Conservation (phyloP, 2,888 invertebrate species). For the Eilema depressum region DNA sequence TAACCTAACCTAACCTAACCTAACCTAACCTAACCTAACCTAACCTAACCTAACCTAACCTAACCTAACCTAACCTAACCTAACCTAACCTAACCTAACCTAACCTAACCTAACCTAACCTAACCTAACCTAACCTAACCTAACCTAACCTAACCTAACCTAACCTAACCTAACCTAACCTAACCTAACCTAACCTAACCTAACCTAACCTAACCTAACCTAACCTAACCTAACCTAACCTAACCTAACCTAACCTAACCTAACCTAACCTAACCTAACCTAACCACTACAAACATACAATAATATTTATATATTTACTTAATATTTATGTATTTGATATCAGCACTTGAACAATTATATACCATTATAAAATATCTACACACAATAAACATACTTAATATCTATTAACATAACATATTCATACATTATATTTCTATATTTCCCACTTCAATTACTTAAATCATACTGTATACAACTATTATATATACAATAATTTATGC, state of each 20-base stretch:
- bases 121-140: conserved; percentile 25
- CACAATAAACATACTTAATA: no score
- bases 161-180: conserved; percentile 10
- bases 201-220: conserved; percentile 20
- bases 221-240: conserved; percentile 17
- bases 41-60: conserved; percentile 28
- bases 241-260: conserved; percentile 19
- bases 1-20: conserved; percentile 27
- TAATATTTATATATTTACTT: no score
- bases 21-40: conserved; percentile 28
- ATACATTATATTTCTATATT: no score
- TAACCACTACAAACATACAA: no score
- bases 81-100: conserved; percentile 30
- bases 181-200: conserved; percentile 20
- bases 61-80: conserved; percentile 29
- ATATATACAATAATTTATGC: no score
- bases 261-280: conserved; percentile 21
- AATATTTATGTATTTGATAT: no score
- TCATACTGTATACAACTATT: no score
- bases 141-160: conserved; percentile 25
- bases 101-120: conserved; percentile 27
- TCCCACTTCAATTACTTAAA: no score
- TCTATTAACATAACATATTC: no score
- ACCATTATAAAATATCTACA: no score
- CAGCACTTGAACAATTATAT: no score